A percentile compares a stretch with the other conserved stretches of the same genome.
These are phyloP conservation scores for Ectropis grisescens DNA, from an alignment of 1,140 invertebrate species.

Conservation along the genomic window DNA sequence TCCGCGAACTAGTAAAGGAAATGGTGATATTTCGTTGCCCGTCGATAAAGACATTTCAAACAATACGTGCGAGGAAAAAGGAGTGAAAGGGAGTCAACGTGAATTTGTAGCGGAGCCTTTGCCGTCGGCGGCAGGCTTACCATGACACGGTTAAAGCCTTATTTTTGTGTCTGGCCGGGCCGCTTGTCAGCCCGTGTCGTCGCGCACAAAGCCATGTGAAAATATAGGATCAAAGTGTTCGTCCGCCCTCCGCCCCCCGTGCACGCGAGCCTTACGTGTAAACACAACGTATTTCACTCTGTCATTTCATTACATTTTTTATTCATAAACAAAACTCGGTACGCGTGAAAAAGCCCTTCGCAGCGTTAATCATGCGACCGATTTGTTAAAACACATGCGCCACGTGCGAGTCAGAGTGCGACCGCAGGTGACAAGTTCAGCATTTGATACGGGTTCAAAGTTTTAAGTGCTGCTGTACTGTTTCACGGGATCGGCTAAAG, in stretches of 20 bases:
- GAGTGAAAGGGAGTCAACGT: slow-evolving; percentile 42
- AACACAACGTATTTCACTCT: slow-evolving; percentile 22
- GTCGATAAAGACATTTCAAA: slow-evolving; percentile 7
- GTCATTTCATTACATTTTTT: slow-evolving; percentile 12
- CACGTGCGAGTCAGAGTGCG: not conserved
- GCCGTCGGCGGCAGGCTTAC: slow-evolving; percentile 65
- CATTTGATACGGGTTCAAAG: too few relatives aligned
- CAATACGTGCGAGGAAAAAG: slow-evolving; percentile 18
- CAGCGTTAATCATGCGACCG: slow-evolving; percentile 1
- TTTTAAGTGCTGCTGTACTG: too few relatives aligned
- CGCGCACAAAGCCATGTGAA: slow-evolving; percentile 63
- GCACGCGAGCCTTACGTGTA: slow-evolving; percentile 30
- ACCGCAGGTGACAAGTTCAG: too few relatives aligned
- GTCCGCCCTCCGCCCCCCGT: slow-evolving; percentile 17
- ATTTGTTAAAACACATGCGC: slow-evolving; percentile 8
- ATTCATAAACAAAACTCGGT: slow-evolving; percentile 2
- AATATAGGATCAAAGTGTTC: slow-evolving; percentile 64
- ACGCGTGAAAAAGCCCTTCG: not conserved
- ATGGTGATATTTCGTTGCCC: too few relatives aligned
- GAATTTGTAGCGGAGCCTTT: slow-evolving; percentile 63
- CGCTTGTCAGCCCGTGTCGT: slow-evolving; percentile 55
- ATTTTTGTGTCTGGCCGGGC: slow-evolving; percentile 64
- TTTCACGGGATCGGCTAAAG: not conserved
- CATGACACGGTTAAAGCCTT: slow-evolving; percentile 65
- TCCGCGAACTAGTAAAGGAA: too few relatives aligned